phyloP scores from a whole-genome alignment of 2,797 vertebrate species.

The Thripadectes ignobilis region DNA sequence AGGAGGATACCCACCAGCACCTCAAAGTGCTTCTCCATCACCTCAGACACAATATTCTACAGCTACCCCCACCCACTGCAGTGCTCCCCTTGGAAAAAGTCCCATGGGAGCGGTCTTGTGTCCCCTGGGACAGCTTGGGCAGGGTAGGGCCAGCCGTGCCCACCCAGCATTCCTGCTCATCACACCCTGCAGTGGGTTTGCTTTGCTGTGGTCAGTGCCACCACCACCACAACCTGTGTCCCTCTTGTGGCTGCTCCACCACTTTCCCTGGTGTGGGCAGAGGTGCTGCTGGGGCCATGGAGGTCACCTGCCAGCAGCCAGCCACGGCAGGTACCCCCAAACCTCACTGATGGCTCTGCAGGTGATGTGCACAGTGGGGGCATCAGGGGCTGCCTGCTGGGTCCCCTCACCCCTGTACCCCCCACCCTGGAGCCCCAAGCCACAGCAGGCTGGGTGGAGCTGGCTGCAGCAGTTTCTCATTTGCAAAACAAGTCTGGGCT shows the following conservation, averaged over 20 bases:
- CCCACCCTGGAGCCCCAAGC: background rate
- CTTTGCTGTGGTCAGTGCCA: background rate
- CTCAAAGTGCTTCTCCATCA: background rate
- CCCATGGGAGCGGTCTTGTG: background rate
- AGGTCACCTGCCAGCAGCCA: background rate
- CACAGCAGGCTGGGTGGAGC: background rate
- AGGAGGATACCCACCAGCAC: background rate
- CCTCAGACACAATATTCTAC: background rate
- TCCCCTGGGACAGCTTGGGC: too few species aligned
- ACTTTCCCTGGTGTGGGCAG: background rate
- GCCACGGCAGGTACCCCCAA: accelerated
- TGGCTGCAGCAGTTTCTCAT: background rate
- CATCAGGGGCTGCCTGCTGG: accelerated
- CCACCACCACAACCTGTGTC: accelerated
- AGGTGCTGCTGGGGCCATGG: background rate
- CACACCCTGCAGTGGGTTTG: accelerated
- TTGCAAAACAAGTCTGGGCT: slow-evolving; percentile 41
- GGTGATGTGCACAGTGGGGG: accelerated
- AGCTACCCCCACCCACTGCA: background rate
- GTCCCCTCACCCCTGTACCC: accelerated
- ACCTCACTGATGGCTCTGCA: background rate
- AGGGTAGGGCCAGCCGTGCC: background rate
- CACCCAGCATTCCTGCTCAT: background rate
- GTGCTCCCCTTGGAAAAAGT: background rate
- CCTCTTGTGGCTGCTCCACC: background rate